Evolutionary conservation across 2,797 vertebrate species (phyloP).

Genomic region (Valencia hispanica): DNA sequence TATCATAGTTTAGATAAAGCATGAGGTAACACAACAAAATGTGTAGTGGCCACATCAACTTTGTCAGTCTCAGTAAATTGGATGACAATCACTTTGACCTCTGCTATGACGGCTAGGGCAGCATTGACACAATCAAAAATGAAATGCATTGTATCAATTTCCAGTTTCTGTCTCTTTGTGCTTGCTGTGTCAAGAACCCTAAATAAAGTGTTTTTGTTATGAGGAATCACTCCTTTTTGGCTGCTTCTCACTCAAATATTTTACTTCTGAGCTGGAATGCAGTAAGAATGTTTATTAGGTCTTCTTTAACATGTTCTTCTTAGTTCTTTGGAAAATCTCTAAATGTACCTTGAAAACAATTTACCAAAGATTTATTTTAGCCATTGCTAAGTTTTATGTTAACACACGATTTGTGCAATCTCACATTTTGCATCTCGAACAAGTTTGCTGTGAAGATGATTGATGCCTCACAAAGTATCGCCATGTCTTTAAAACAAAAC

Average conservation of each 20-base stretch:
- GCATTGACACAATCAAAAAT: constrained; percentile 8
- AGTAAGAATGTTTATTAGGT: neutral
- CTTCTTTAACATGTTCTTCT: neutral
- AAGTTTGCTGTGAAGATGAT: neutral
- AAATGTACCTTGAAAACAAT: neutral
- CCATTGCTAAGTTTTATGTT: constrained; percentile 1
- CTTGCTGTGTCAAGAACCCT: constrained; percentile 17
- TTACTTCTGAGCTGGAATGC: constrained; percentile 1
- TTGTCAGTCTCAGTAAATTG: constrained; percentile 13
- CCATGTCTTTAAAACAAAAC: neutral
- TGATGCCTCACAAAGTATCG: neutral
- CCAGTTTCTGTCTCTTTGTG: constrained; percentile 6
- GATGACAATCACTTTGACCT: constrained; percentile 23
- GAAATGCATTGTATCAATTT: constrained; percentile 23
- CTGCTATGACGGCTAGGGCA: constrained; percentile 3
- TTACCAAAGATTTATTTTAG: constrained; percentile 10
- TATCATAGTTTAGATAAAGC: constrained; percentile 1
- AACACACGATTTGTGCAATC: neutral
- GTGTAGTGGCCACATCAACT: neutral
- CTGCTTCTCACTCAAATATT: constrained; percentile 10
- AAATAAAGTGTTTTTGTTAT: constrained; percentile 15
- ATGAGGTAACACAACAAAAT: neutral
- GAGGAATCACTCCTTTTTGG: constrained; percentile 14
- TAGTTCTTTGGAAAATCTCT: neutral
- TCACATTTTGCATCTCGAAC: neutral